Percentiles rank a stretch among this genome's conserved stretches.
phyloP scores from a whole-genome alignment of 2,113 vertebrate genomes.

The Crotalus horridus region DNA sequence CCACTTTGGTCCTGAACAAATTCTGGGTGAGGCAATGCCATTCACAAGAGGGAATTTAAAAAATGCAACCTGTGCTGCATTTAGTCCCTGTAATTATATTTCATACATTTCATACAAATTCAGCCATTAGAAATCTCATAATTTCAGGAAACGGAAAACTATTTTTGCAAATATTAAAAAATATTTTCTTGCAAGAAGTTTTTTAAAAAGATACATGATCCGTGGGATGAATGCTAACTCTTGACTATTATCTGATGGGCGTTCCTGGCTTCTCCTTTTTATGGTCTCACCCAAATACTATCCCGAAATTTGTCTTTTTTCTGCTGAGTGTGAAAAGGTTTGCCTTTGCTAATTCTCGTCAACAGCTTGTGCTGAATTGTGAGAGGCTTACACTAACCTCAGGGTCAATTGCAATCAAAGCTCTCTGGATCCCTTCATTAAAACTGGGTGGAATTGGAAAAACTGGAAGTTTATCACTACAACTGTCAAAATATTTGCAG shows the following conservation, averaged over 20 bases:
- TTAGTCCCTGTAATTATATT: conserved; percentile 38
- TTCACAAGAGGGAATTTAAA: conserved; percentile 32
- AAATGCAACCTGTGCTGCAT: conserved; percentile 38
- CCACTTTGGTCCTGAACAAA: conserved; percentile 49
- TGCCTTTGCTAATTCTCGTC: conserved; percentile 9
- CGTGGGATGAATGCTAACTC: not conserved
- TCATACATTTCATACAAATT: no score
- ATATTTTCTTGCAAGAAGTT: not conserved
- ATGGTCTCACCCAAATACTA: not conserved
- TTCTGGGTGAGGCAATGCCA: conserved; percentile 55
- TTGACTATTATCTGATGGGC: not conserved
- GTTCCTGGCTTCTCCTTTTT: not conserved
- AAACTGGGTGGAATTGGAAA: conserved; percentile 9
- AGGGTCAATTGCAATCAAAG: conserved; percentile 32
- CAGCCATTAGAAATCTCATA: not conserved
- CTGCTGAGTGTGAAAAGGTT: conserved; percentile 15
- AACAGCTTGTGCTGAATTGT: conserved; percentile 23
- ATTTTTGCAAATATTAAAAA: not conserved
- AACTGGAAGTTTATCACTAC: not conserved
- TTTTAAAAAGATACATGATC: not conserved
- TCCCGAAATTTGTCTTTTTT: not conserved
- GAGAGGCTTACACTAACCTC: conserved; percentile 9
- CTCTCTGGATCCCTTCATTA: conserved; percentile 10
- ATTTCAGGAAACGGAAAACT: not conserved
- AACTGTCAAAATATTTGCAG: conserved; percentile 5